Evolutionary conservation across 2,797 vertebrate species (phyloP).

Genomic region (Mus minutoides): DNA sequence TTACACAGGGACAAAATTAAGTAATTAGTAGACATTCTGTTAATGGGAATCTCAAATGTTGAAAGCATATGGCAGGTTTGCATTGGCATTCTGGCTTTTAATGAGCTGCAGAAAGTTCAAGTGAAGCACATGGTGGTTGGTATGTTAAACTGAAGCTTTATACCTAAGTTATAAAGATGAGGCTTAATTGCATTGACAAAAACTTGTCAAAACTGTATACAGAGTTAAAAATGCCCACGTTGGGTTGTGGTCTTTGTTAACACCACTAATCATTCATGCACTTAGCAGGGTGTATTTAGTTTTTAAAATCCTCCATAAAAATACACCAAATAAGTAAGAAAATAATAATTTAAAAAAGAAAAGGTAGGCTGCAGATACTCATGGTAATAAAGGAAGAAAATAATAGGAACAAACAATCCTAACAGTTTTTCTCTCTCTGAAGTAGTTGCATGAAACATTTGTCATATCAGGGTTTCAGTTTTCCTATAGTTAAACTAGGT

Average conservation of each 20-base stretch:
- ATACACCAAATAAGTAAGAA: neutral
- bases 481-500: neutral
- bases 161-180: neutral
- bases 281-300: neutral
- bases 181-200: neutral
- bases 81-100: neutral
- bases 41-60: neutral
- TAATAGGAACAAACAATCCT: neutral
- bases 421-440: neutral
- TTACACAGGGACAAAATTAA: neutral
- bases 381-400: neutral
- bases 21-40: neutral
- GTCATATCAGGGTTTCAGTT: slow-evolving; percentile 21
- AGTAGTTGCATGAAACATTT: neutral
- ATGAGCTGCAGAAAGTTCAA: neutral
- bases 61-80: neutral
- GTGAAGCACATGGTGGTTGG: neutral
- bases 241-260: neutral
- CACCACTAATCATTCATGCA: neutral
- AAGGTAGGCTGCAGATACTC: neutral
- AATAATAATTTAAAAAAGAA: neutral
- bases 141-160: neutral
- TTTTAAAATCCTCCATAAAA: slow-evolving; percentile 1
- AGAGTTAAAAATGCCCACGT: neutral
- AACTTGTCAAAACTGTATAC: neutral